Conservation (phyloP, 2,888 invertebrate species). For the Koerneria pararmatus region DNA sequence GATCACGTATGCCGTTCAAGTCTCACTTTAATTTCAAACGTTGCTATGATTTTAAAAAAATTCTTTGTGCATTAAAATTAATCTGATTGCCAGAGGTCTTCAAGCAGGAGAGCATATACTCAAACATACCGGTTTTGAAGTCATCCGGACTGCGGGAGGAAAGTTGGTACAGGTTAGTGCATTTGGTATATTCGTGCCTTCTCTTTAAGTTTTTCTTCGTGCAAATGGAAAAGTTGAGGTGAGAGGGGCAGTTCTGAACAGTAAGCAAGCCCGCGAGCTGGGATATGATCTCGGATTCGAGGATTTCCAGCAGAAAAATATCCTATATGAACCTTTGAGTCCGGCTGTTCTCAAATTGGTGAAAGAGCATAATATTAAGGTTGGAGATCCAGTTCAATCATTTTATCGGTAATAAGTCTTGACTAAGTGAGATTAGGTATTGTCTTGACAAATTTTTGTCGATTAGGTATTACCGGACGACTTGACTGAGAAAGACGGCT, state of each 20-base stretch:
- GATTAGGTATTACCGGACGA: slow-evolving; percentile 57
- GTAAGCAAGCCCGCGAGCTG: slow-evolving; percentile 49
- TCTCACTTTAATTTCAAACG: neutral
- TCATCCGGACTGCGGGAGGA: slow-evolving; percentile 58
- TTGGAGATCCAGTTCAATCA: slow-evolving; percentile 16
- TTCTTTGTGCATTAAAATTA: neutral
- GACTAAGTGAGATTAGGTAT: slow-evolving; percentile 2
- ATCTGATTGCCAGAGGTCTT: slow-evolving; percentile 39
- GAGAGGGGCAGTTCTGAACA: slow-evolving; percentile 49
- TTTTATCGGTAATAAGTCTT: too few relatives aligned
- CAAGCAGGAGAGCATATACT: slow-evolving; percentile 56
- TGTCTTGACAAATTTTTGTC: neutral
- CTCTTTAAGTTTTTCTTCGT: too few relatives aligned
- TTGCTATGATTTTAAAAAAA: neutral
- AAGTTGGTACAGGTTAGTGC: slow-evolving; percentile 55
- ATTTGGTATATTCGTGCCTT: too few relatives aligned
- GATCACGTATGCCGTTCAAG: slow-evolving; percentile 33
- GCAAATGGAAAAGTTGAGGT: slow-evolving; percentile 21
- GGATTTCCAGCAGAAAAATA: slow-evolving; percentile 52
- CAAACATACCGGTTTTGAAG: slow-evolving; percentile 57
- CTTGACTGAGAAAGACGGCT: slow-evolving; percentile 54
- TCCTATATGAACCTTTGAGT: slow-evolving; percentile 56
- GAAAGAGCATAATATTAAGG: slow-evolving; percentile 56
- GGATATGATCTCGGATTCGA: slow-evolving; percentile 48
- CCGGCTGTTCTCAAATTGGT: slow-evolving; percentile 51